Conservation (phyloP, 2,797 vertebrate species). For the Heteromormyrus szaboi region DNA sequence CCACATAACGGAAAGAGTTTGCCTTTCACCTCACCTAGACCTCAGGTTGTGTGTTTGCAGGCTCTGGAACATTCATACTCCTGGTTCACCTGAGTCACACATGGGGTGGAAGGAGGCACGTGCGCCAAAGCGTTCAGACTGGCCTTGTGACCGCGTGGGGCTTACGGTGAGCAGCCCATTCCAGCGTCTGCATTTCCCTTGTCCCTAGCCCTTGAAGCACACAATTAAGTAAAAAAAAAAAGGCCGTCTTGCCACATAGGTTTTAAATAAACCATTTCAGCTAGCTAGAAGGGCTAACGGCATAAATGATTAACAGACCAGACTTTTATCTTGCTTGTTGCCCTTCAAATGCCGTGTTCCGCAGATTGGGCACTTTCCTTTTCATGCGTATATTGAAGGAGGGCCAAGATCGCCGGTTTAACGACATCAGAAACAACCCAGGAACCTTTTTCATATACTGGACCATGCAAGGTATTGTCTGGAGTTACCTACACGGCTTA, state of each 20-base stretch:
- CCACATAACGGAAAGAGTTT: background rate
- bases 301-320: constrained; percentile 13
- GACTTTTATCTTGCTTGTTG: background rate
- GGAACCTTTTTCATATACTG: constrained; percentile 71
- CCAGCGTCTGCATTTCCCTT: background rate
- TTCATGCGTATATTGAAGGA: constrained; percentile 72
- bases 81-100: constrained; percentile 66
- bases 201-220: background rate
- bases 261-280: background rate
- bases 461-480: constrained; percentile 67
- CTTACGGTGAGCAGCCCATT: constrained; percentile 52
- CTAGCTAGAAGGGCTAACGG: background rate
- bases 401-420: constrained; percentile 66
- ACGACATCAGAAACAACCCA: constrained; percentile 66
- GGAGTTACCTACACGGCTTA: background rate
- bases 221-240: background rate
- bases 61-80: constrained; percentile 68
- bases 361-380: constrained; percentile 66
- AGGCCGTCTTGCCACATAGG: background rate
- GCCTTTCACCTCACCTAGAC: constrained; percentile 11
- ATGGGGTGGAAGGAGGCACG: constrained; percentile 59
- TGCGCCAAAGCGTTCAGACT: constrained; percentile 68
- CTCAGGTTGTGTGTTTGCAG: constrained; percentile 41
- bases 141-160: constrained; percentile 69
- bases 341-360: constrained; percentile 10